These are phyloP conservation scores for Ceyx melanurus DNA, from an alignment of 2,113 vertebrate species.

Conservation along the genomic window DNA sequence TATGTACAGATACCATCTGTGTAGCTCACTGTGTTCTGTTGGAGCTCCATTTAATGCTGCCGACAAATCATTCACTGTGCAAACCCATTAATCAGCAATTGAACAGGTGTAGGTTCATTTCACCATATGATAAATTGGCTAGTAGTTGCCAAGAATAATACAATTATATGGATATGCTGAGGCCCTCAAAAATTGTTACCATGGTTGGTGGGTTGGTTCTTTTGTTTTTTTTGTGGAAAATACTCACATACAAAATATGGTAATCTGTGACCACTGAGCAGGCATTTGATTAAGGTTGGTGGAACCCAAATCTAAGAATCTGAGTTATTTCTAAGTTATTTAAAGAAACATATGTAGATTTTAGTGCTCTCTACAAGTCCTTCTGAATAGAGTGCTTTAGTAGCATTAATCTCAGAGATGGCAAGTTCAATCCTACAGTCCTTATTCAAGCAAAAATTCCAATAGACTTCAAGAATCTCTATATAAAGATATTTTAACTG, in stretches of 20 bases:
- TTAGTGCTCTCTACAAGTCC: background rate
- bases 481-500: background rate
- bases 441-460: background rate
- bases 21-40: background rate
- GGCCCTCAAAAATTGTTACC: background rate
- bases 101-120: constrained; percentile 13
- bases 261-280: background rate
- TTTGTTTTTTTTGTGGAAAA: background rate
- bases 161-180: background rate
- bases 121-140: background rate
- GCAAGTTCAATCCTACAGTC: background rate
- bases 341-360: background rate
- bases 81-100: background rate
- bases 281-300: background rate
- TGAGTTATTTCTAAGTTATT: background rate
- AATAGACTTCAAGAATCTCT: background rate
- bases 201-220: background rate
- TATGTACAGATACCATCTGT: background rate
- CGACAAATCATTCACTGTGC: constrained; percentile 20
- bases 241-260: background rate
- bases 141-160: background rate
- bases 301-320: background rate
- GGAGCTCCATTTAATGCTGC: constrained; percentile 12
- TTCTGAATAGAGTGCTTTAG: background rate
- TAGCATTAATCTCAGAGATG: background rate